Evolutionary conservation across 2,113 vertebrate genomes (phyloP).

Genomic region (Aepyceros melampus): DNA sequence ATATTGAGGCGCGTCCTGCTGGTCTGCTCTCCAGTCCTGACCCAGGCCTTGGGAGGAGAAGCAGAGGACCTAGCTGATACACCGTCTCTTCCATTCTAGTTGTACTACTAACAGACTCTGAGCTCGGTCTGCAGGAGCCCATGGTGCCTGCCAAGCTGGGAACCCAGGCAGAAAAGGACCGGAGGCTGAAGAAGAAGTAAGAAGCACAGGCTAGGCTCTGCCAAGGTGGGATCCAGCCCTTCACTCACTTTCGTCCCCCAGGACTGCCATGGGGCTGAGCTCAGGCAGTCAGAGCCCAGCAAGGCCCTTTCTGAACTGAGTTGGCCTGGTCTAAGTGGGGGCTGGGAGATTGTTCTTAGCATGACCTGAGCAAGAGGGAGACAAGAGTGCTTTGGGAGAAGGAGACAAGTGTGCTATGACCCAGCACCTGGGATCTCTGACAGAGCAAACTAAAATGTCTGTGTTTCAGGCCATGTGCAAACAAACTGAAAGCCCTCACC

Average conservation of each 20-base stretch:
- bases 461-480: not conserved
- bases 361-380: not conserved
- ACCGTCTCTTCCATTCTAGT: constrained; percentile 65
- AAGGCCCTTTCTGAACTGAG: not conserved
- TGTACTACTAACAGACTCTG: constrained; percentile 83
- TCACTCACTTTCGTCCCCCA: not conserved
- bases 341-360: not conserved
- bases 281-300: not conserved
- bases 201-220: not conserved
- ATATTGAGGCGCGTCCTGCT: not conserved
- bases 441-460: not conserved
- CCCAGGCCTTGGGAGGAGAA: not conserved
- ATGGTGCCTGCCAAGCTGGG: constrained; percentile 94
- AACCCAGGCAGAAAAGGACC: constrained; percentile 95
- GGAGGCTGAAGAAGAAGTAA: constrained; percentile 96
- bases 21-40: not conserved
- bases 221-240: not conserved
- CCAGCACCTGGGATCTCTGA: not conserved
- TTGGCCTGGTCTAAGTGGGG: not conserved
- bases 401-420: not conserved
- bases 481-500: not conserved
- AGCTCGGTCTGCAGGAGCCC: constrained; percentile 91
- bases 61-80: not conserved
- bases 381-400: not conserved
- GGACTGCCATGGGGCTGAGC: not conserved